phyloP scores from a whole-genome alignment of 1,140 invertebrate species.

The Papilio helenus region DNA sequence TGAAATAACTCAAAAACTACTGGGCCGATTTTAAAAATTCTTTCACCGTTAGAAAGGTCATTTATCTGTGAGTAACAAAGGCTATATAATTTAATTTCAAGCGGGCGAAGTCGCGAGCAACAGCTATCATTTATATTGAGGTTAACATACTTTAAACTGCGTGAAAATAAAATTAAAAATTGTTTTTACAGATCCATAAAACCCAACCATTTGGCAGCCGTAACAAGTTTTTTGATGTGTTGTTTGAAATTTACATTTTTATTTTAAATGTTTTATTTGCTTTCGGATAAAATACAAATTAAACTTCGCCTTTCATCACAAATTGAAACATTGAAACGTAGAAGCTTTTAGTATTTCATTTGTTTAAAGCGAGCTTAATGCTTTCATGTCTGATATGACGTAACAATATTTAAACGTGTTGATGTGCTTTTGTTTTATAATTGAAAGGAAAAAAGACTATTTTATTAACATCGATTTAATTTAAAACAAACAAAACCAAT shows the following conservation, averaged over 20 bases:
- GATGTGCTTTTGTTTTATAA: background rate
- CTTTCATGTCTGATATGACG: background rate
- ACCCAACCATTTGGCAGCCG: background rate
- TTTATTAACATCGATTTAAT: too few species aligned
- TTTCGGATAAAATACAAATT: background rate
- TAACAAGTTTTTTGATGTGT: background rate
- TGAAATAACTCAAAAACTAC: too few species aligned
- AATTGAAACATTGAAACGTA: background rate
- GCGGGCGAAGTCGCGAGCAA: too few species aligned
- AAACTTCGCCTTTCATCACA: background rate
- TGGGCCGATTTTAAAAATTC: too few species aligned
- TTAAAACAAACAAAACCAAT: too few species aligned
- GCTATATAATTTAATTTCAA: too few species aligned
- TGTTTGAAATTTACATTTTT: background rate
- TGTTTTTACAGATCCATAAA: too few species aligned
- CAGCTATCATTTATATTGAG: too few species aligned
- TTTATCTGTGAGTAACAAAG: too few species aligned
- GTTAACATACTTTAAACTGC: too few species aligned
- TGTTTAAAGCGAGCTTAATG: background rate
- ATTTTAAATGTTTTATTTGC: background rate
- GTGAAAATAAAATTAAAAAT: too few species aligned
- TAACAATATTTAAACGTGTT: background rate
- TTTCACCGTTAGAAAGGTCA: too few species aligned
- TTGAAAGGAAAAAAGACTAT: background rate
- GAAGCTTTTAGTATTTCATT: background rate